Percentiles rank a stretch among this genome's conserved stretches.
Conservation (phyloP, 2,797 vertebrate genomes). For the Tinamus major region DNA sequence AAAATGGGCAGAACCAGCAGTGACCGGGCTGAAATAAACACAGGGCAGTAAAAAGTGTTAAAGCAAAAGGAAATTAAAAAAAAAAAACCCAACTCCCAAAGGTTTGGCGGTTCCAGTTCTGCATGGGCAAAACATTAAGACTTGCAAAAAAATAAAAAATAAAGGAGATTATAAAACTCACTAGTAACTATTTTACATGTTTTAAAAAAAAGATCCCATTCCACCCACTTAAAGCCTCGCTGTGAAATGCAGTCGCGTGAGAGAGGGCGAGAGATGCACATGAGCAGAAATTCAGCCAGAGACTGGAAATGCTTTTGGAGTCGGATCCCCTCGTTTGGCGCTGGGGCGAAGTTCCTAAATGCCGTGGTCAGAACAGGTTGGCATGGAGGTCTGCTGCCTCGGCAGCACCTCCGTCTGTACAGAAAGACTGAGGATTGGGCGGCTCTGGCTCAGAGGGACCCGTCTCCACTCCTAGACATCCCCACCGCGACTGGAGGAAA, state of each 20-base stretch:
- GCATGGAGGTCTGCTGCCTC: conserved; percentile 71
- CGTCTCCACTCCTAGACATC: conserved; percentile 78
- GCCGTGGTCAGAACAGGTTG: conserved; percentile 76
- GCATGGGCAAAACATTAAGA: conserved; percentile 75
- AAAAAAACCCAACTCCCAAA: conserved; percentile 60
- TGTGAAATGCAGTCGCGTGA: conserved; percentile 77
- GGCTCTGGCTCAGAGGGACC: conserved; percentile 87
- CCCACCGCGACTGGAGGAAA: conserved; percentile 77
- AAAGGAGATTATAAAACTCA: conserved; percentile 79
- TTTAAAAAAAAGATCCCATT: conserved; percentile 79
- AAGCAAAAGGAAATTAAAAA: conserved; percentile 70
- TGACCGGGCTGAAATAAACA: conserved; percentile 71
- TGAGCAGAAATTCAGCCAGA: conserved; percentile 74
- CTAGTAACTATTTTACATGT: conserved; percentile 77
- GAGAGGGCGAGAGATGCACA: conserved; percentile 71
- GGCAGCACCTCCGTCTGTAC: conserved; percentile 74
- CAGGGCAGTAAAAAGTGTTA: conserved; percentile 63
- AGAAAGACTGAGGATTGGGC: conserved; percentile 82
- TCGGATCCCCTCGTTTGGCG: conserved; percentile 69
- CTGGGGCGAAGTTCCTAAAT: conserved; percentile 81
- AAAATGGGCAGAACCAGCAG: conserved; percentile 78
- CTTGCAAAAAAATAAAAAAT: conserved; percentile 77
- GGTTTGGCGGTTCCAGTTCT: conserved; percentile 72
- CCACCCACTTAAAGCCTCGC: conserved; percentile 81
- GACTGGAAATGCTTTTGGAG: conserved; percentile 73